Conservation (phyloP, 2,888 invertebrate genomes). For the Stomorhina lunata region DNA sequence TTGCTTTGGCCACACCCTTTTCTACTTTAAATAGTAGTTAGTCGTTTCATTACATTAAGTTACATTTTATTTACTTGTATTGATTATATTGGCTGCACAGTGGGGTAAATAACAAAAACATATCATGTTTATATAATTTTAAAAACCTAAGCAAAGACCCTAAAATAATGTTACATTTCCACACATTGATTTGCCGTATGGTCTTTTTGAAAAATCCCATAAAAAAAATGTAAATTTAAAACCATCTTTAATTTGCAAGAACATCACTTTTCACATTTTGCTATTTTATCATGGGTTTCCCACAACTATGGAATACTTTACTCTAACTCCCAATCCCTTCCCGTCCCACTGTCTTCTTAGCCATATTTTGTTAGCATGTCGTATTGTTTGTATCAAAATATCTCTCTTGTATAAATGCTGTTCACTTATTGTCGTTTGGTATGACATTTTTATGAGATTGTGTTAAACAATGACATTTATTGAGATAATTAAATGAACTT, state of each 20-base stretch:
- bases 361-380: background rate
- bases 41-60: slow-evolving; percentile 15
- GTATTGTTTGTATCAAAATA: slow-evolving; percentile 4
- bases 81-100: slow-evolving; percentile 16
- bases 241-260: no score
- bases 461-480: slow-evolving; percentile 60
- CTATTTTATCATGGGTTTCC: no score
- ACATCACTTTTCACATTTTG: no score
- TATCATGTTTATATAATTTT: no score
- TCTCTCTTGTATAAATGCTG: slow-evolving; percentile 35
- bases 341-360: background rate
- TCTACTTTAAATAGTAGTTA: slow-evolving; percentile 12
- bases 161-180: no score
- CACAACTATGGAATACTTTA: no score
- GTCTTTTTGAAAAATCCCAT: no score
- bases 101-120: no score
- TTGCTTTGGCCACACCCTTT: slow-evolving; percentile 46
- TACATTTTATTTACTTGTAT: slow-evolving; percentile 42
- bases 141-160: no score
- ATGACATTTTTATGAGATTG: slow-evolving; percentile 63
- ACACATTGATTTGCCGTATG: no score
- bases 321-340: no score
- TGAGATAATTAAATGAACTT: slow-evolving; percentile 61
- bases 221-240: no score
- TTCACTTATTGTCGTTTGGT: slow-evolving; percentile 38